Base-by-base conservation (phyloP, 2,888 invertebrate species). In the Hedychridium roseum region DNA sequence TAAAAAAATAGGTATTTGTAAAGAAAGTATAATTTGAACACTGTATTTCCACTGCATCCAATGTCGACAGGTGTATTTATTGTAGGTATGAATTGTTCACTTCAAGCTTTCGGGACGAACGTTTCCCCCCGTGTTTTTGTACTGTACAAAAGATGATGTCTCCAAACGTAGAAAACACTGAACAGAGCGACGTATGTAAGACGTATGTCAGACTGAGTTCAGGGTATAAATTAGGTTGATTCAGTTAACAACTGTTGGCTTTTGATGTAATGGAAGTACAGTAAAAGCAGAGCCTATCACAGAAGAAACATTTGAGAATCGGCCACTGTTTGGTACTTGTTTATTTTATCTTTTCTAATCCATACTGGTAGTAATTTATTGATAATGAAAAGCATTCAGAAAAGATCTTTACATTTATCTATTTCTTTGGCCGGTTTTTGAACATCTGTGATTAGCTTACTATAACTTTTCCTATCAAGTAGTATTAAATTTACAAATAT, bases 381-480 rank as follows among this genome's bases (percentile, higher is more conserved):
- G 35, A 53, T 44, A 53, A 44, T 41, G 44, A 46, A 35, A 49
- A 43, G 41, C 38, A 16, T 49, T 49, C 6, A 37, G 20, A 36
- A 49, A 43, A 35, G 30, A 27, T 40, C 37, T 51, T 53, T 38
- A 53, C 38, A 46, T 44, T 43, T 46, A 48, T 54, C 38, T 15
- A 47, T 50, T 47, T 42, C n/a, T 35, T 50, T 42, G 67, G 62
- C 66, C 69, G 61, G 43, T 68, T 71, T 55, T 71, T 55, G 64
- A 71, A 64, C 47, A 43, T 60, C 66, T 70, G 71, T 70, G 68
- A 66, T 65, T 59, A 31, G 57, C 57, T 44, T 17, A 42, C 30
- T 4, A 2, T 43, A 41, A 46, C 43, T 40, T 16, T 48, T 36
- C 48, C 32, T 12, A 23, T 23, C 4, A 23, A 4, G 20, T 44